Evolutionary conservation across 2,113 vertebrate genomes (phyloP), one percentile per base, ranked within the genome.

Genomic region (Sander lucioperca): DNA sequence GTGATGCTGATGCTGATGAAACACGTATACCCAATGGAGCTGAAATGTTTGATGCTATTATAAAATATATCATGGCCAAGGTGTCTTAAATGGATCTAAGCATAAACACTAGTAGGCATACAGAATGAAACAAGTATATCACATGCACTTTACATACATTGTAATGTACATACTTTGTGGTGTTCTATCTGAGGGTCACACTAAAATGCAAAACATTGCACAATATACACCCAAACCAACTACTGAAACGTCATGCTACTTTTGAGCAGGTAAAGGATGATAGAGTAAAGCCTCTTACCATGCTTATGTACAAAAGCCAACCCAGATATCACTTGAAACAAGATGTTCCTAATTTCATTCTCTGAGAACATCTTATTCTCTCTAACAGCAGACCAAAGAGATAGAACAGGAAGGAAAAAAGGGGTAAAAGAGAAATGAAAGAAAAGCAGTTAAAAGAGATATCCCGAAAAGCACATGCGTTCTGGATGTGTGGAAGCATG

Each of bases 291-390:
- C 84, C 39, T 88, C 91, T 95, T 92, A 91, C 90, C 94, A 93
- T 94, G 93, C 91, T 96, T 96, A 86, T 96, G 95, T 16, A 95
- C 85, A 91, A 96, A 96, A 90, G 88, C 92, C 93, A 95, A 94
- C 83, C 92, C 93, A 94, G 93, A 94, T 2, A 94, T 83, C 80
- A 91, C 89, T 86, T 94, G 91, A 84, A 96, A 94, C 88, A 94
- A 54, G 82, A 96, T 96, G 93, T 94, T 96, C 93, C 94, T 95
- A 88, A 94, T 93, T 94, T 96, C 88, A 92, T 95, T 95, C 88
- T 96, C 95, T 93, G 90, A 87, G 88, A 96, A 94, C 93, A 93
- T 94, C 93, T 96, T 96, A 90, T 90, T 94, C 82, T 94, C 93
- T 93, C 95, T 94, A 84, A 67, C 84, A 89, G 72, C 72, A 88